These are phyloP conservation scores for Solea solea DNA, from an alignment of 2,113 vertebrate genomes.

Conservation along the genomic window DNA sequence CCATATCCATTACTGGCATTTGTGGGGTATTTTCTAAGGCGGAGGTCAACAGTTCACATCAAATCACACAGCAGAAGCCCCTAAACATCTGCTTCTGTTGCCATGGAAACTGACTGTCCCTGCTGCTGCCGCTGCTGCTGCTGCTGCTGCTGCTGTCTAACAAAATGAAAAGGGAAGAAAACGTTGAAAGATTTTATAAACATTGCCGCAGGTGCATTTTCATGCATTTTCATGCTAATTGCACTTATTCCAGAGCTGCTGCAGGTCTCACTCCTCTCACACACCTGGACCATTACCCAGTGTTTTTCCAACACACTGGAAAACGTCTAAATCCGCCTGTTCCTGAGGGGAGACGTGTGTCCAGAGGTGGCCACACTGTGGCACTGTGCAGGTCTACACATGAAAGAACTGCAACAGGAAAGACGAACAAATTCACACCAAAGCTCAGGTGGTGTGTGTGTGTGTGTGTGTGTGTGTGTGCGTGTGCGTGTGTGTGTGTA, in stretches of 20 bases:
- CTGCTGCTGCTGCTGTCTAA: neutral
- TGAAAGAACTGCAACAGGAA: neutral
- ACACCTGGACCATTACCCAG: slow-evolving; percentile 45
- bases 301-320: slow-evolving; percentile 59
- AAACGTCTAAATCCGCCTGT: slow-evolving; percentile 36
- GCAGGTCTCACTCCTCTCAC: slow-evolving; percentile 42
- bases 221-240: slow-evolving; percentile 35
- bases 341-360: slow-evolving; percentile 1
- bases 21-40: slow-evolving; percentile 27
- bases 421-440: neutral
- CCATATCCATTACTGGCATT: slow-evolving; percentile 72
- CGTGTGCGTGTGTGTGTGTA: no score
- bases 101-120: slow-evolving; percentile 66
- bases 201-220: slow-evolving; percentile 51
- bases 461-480: no score
- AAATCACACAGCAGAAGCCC: slow-evolving; percentile 58
- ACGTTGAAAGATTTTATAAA: neutral
- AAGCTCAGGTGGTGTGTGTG: no score
- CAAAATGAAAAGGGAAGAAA: neutral
- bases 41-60: slow-evolving; percentile 75
- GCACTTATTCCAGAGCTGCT: neutral
- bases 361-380: slow-evolving; percentile 3
- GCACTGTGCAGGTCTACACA: no score
- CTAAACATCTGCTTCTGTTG: slow-evolving; percentile 74
- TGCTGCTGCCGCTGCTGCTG: neutral